Percentiles rank a stretch among this genome's conserved stretches.
phyloP scores from a whole-genome alignment of 2,888 invertebrate species.

The Marasmarcha lunaedactyla region DNA sequence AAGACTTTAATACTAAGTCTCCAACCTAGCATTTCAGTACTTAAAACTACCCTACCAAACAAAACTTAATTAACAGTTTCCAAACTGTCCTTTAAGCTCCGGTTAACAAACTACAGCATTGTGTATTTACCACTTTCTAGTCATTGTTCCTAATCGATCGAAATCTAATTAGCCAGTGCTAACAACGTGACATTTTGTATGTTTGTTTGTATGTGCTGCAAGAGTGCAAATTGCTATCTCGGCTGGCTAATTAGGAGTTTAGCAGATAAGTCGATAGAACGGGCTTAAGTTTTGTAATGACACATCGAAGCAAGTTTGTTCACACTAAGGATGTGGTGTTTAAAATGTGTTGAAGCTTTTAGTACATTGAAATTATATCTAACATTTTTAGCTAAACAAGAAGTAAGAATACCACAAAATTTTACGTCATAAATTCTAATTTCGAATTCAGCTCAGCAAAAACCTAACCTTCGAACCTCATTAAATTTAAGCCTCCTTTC shows the following conservation, averaged over 20 bases:
- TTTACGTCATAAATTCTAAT: too few relatives aligned
- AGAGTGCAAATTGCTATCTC: conserved; percentile 45
- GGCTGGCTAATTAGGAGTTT: conserved; percentile 41
- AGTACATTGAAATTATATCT: too few relatives aligned
- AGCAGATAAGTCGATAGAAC: conserved; percentile 13
- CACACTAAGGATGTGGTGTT: not conserved
- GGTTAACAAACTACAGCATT: too few relatives aligned
- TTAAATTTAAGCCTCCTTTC: not conserved
- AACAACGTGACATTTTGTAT: conserved; percentile 47
- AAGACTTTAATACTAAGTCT: too few relatives aligned
- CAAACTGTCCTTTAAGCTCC: too few relatives aligned
- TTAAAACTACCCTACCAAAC: too few relatives aligned
- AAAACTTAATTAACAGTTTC: too few relatives aligned
- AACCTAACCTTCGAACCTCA: not conserved
- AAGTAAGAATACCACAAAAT: too few relatives aligned
- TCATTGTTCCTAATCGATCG: conserved; percentile 1
- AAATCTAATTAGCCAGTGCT: not conserved
- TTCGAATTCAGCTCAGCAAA: not conserved
- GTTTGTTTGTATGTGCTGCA: conserved; percentile 26
- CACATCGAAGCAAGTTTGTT: not conserved
- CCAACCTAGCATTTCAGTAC: too few relatives aligned
- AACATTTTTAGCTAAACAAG: too few relatives aligned
- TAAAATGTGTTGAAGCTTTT: too few relatives aligned
- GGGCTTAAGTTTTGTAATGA: not conserved
- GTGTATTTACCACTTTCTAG: not conserved